A percentile compares a stretch with the other conserved stretches of the same genome.
Conservation (phyloP, 2,888 invertebrate species). For the Drosophila meridionalis region DNA sequence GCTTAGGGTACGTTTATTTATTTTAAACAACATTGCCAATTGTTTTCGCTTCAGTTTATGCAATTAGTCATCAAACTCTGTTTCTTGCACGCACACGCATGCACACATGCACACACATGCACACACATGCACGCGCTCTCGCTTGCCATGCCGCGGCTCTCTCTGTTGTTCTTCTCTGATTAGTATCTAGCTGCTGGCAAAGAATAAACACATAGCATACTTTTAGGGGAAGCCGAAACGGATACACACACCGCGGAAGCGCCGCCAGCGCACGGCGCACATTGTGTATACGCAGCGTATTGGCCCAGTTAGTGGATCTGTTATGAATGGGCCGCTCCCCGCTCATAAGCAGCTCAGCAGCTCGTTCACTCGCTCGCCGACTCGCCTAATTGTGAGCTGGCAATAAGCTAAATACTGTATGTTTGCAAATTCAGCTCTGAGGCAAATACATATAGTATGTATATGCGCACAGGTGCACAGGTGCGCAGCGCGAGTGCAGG, state of each 20-base stretch:
- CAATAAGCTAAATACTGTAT: slow-evolving; percentile 15
- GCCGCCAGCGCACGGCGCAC: slow-evolving; percentile 16
- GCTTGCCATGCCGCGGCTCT: not conserved
- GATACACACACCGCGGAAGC: slow-evolving; percentile 26
- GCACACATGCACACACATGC: not conserved
- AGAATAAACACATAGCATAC: slow-evolving; percentile 46
- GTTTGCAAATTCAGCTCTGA: slow-evolving; percentile 10
- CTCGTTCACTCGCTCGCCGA: slow-evolving; percentile 12
- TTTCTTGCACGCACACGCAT: not conserved
- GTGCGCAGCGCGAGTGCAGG: not conserved
- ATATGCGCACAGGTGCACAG: not conserved
- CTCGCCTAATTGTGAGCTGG: slow-evolving; percentile 31
- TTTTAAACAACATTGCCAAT: not conserved
- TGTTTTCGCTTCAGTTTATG: slow-evolving; percentile 7
- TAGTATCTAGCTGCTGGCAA: slow-evolving; percentile 2
- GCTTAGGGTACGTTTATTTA: not conserved
- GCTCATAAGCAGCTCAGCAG: slow-evolving; percentile 5
- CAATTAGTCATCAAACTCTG: slow-evolving; percentile 9
- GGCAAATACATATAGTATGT: not conserved
- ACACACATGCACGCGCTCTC: not conserved
- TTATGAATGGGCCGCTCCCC: not conserved
- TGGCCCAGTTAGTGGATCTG: slow-evolving; percentile 31
- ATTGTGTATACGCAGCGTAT: slow-evolving; percentile 32
- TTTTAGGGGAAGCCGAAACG: slow-evolving; percentile 43
- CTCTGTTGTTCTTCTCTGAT: not conserved